Evolutionary conservation across 2,888 invertebrate genomes (phyloP).

Genomic region (Synanthedon vespiformis): DNA sequence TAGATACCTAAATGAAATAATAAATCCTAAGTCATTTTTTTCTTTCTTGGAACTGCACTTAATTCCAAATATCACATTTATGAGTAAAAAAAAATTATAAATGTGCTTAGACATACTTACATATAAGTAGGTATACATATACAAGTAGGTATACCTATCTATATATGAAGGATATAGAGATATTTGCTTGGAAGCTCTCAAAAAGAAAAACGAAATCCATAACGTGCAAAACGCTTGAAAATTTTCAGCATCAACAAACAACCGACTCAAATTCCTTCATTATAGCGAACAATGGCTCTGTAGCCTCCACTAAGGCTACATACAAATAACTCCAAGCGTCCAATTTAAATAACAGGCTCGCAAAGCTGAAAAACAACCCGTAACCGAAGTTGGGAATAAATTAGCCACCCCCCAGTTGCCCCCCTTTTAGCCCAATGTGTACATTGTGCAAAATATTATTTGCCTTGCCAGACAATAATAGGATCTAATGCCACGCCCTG

Average conservation of each 20-base stretch:
- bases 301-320: constrained; percentile 29
- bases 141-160: neutral
- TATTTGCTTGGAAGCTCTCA: neutral
- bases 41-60: too few relatives aligned
- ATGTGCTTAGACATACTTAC: neutral
- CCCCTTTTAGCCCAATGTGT: constrained; percentile 69
- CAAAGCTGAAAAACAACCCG: constrained; percentile 70
- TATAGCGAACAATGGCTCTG: constrained; percentile 53
- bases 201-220: neutral
- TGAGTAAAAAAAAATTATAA: neutral
- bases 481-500: constrained; percentile 68
- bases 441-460: constrained; percentile 81
- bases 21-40: too few relatives aligned
- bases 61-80: too few relatives aligned
- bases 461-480: constrained; percentile 75
- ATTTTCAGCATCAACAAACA: constrained; percentile 7
- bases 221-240: constrained; percentile 1
- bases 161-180: too few relatives aligned
- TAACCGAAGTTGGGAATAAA: constrained; percentile 71
- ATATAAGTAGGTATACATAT: neutral
- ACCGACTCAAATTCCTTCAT: constrained; percentile 50
- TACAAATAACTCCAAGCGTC: constrained; percentile 63
- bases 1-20: too few relatives aligned
- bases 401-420: constrained; percentile 55
- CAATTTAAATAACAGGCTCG: constrained; percentile 71